Percentiles rank a stretch among this genome's conserved stretches.
Evolutionary conservation across 2,888 invertebrate species (phyloP).

Genomic region (Reticulitermes lucifugus): DNA sequence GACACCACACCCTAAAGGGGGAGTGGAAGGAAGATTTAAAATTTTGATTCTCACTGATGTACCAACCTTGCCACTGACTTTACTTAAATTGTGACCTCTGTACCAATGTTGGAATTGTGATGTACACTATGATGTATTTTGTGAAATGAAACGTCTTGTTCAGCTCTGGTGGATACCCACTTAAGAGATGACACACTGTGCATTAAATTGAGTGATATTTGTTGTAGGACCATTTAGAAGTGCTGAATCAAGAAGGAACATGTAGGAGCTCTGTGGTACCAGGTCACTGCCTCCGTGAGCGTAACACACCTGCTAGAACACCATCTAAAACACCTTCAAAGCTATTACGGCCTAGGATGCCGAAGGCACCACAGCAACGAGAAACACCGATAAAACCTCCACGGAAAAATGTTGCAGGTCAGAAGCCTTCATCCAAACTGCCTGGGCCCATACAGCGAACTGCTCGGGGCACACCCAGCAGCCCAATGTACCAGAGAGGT

Average conservation of each 20-base stretch:
- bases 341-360: background rate
- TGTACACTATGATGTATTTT: too few species aligned
- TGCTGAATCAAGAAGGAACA: background rate
- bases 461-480: background rate
- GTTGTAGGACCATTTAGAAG: conserved; percentile 33
- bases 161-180: background rate
- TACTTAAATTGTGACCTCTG: background rate
- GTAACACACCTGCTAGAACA: conserved; percentile 9
- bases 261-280: conserved; percentile 17
- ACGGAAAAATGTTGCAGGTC: background rate
- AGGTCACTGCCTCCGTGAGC: conserved; percentile 1
- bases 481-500: conserved; percentile 4
- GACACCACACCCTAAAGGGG: too few species aligned
- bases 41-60: too few species aligned
- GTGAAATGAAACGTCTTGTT: too few species aligned
- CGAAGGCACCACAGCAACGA: background rate
- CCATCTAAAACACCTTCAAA: background rate
- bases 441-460: background rate
- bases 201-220: background rate
- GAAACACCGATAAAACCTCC: background rate
- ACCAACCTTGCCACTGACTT: background rate
- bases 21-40: too few species aligned
- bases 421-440: background rate
- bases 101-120: too few species aligned
- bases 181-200: background rate